Evolutionary conservation across 2,888 invertebrate genomes (phyloP).

Genomic region (Drosophila quinaria): DNA sequence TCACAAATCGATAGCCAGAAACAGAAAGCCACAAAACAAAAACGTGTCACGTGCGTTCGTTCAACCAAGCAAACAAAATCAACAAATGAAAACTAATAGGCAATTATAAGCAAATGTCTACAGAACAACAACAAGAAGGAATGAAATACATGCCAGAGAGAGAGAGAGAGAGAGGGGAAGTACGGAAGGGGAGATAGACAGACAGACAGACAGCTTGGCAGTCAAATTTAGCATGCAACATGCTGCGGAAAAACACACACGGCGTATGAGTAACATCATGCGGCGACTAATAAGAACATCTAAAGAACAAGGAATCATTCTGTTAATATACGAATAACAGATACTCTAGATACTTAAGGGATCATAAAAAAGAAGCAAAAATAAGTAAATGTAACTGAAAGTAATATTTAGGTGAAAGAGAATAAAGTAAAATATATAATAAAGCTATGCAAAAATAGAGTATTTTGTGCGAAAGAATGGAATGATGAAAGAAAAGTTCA

Average conservation of each 20-base stretch:
- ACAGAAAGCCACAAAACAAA: constrained; percentile 9
- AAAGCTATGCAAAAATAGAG: not conserved
- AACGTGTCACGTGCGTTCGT: constrained; percentile 33
- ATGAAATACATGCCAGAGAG: constrained; percentile 1
- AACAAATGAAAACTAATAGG: constrained; percentile 82
- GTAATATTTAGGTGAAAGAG: not conserved
- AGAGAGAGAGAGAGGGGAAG: not conserved
- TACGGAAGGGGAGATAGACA: not conserved
- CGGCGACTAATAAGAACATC: constrained; percentile 29
- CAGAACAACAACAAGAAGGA: constrained; percentile 13
- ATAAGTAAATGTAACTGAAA: no score
- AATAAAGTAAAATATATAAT: not conserved
- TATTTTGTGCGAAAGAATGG: no score
- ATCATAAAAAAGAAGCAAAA: not conserved
- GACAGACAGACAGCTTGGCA: constrained; percentile 13
- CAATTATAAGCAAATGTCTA: constrained; percentile 74
- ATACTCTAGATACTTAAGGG: constrained; percentile 13
- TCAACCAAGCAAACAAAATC: constrained; percentile 58
- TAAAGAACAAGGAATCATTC: no score
- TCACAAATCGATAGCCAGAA: constrained; percentile 40
- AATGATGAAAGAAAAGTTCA: no score
- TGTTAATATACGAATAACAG: not conserved
- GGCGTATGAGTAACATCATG: constrained; percentile 55
- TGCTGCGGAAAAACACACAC: constrained; percentile 33
- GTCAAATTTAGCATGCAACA: constrained; percentile 49